A percentile compares a stretch with the other conserved stretches of the same genome.
These are phyloP conservation scores for Sinella curviseta DNA, from an alignment of 1,140 invertebrate species.

Conservation along the genomic window DNA sequence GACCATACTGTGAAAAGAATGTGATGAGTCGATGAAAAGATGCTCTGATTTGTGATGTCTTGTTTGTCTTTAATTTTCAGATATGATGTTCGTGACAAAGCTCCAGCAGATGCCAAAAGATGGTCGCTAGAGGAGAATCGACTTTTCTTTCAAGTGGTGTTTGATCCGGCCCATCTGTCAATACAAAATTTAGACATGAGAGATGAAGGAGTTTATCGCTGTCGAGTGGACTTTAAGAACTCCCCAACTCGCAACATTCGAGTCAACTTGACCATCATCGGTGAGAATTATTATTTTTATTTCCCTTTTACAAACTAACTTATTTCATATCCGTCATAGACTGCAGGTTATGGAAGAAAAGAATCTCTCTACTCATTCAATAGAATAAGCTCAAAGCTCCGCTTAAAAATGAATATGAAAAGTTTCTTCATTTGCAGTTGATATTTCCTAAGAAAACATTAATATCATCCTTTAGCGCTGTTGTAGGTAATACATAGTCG, in stretches of 20 bases:
- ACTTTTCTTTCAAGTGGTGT: slow-evolving; percentile 69
- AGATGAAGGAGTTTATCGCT: slow-evolving; percentile 62
- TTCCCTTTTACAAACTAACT: neutral
- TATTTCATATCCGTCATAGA: neutral
- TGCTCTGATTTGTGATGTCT: neutral
- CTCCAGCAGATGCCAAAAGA: slow-evolving; percentile 60
- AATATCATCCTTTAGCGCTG: too few species aligned
- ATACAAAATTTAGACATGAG: slow-evolving; percentile 57
- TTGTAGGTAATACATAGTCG: too few species aligned
- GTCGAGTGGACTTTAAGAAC: slow-evolving; percentile 63
- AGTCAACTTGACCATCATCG: slow-evolving; percentile 62
- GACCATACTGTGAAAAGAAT: neutral
- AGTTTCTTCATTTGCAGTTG: neutral
- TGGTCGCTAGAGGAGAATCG: slow-evolving; percentile 72
- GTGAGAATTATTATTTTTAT: slow-evolving; percentile 53
- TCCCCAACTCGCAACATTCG: slow-evolving; percentile 61
- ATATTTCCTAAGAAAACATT: too few species aligned
- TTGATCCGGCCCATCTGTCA: slow-evolving; percentile 58
- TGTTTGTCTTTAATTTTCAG: slow-evolving; percentile 58
- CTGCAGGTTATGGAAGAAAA: neutral
- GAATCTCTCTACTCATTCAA: neutral
- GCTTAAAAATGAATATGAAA: neutral
- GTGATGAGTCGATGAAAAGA: neutral
- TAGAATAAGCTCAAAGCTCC: neutral
- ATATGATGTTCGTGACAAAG: slow-evolving; percentile 69